Percentiles rank a stretch among this genome's conserved stretches.
phyloP scores from a whole-genome alignment of 2,113 vertebrate genomes.

The Syngnathus floridae region DNA sequence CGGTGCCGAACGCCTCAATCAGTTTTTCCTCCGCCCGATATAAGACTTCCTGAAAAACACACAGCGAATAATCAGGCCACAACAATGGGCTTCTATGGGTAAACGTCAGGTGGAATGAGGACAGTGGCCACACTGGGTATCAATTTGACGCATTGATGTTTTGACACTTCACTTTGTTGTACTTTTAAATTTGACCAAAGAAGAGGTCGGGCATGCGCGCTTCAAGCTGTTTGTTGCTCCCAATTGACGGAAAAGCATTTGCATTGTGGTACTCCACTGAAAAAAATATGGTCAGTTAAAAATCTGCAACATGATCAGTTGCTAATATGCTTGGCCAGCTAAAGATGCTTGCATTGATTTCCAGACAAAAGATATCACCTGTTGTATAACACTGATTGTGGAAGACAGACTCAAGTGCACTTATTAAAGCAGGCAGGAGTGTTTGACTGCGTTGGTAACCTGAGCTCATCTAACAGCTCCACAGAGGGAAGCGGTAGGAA shows the following conservation, averaged over 20 bases:
- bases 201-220: neutral
- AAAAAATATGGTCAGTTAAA: too few relatives aligned
- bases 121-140: slow-evolving; percentile 9
- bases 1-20: slow-evolving; percentile 75
- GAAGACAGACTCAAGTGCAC: slow-evolving; percentile 3
- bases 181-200: neutral
- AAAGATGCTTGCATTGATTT: neutral
- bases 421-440: slow-evolving; percentile 30
- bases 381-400: neutral
- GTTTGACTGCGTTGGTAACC: slow-evolving; percentile 37
- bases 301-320: neutral
- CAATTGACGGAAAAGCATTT: neutral
- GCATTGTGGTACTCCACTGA: too few relatives aligned
- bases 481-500: slow-evolving; percentile 27
- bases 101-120: slow-evolving; percentile 30
- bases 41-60: slow-evolving; percentile 79
- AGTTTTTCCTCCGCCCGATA: slow-evolving; percentile 72
- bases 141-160: slow-evolving; percentile 24
- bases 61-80: slow-evolving; percentile 76
- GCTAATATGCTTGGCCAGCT: neutral
- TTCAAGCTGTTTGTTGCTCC: neutral
- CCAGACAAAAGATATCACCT: neutral
- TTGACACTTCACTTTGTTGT: slow-evolving; percentile 25
- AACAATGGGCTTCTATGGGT: slow-evolving; percentile 57
- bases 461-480: slow-evolving; percentile 42